These are phyloP conservation scores for Clistopyga incitator DNA, from an alignment of 2,888 invertebrate genomes.

Conservation along the genomic window DNA sequence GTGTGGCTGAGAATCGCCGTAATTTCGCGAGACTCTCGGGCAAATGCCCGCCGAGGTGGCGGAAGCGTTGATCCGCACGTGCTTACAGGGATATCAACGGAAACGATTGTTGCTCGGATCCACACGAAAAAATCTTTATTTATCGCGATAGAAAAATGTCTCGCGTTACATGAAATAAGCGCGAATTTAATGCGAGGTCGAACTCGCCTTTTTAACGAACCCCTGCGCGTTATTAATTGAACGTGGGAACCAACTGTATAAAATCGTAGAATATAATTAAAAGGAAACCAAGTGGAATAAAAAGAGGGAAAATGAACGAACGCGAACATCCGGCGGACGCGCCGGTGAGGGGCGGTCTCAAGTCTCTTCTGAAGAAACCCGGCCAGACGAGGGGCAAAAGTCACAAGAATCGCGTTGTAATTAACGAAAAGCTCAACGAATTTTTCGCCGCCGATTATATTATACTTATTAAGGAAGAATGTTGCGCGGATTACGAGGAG, in stretches of 20 bases:
- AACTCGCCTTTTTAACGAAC: neutral
- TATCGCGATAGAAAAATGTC: neutral
- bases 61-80: slow-evolving; percentile 10
- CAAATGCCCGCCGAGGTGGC: neutral
- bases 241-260: slow-evolving; percentile 20
- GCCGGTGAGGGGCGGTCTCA: slow-evolving; percentile 84
- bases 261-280: neutral
- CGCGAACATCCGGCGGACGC: slow-evolving; percentile 73
- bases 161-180: neutral
- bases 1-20: neutral
- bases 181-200: neutral
- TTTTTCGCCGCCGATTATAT: slow-evolving; percentile 97
- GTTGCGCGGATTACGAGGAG: slow-evolving; percentile 92
- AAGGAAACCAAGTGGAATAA: neutral
- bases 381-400: slow-evolving; percentile 87
- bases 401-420: slow-evolving; percentile 93
- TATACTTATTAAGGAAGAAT: slow-evolving; percentile 95
- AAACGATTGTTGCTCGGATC: neutral
- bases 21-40: neutral
- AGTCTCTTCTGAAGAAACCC: slow-evolving; percentile 91
- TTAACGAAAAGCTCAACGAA: slow-evolving; percentile 95
- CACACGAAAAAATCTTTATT: neutral
- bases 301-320: slow-evolving; percentile 65
- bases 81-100: neutral
- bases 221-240: slow-evolving; percentile 5